These are phyloP conservation scores for Aphelinus atriplicis DNA, from an alignment of 1,140 invertebrate genomes.

Conservation along the genomic window DNA sequence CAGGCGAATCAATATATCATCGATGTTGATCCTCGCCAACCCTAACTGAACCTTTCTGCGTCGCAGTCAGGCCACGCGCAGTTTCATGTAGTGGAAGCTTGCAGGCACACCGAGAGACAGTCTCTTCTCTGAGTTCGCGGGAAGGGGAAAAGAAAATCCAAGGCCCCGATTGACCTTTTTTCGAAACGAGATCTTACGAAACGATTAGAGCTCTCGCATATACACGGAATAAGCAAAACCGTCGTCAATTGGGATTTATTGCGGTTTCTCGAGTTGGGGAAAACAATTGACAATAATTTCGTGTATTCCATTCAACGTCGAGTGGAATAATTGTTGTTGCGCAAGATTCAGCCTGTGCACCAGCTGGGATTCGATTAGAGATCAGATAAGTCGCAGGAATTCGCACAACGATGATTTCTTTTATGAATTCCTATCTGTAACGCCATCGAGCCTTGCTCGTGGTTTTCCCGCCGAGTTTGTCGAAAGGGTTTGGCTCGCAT, in stretches of 20 bases:
- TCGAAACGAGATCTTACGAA: conserved; percentile 26
- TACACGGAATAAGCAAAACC: neutral
- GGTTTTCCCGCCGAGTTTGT: no score
- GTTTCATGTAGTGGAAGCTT: neutral
- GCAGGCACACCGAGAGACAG: no score
- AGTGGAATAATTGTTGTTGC: conserved; percentile 16
- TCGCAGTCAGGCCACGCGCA: neutral
- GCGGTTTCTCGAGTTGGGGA: conserved; percentile 2
- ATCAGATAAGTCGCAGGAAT: neutral
- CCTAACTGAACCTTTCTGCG: conserved; percentile 3
- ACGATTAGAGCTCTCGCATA: neutral
- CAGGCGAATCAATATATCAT: no score
- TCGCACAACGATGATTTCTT: conserved; percentile 12
- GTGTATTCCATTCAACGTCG: neutral
- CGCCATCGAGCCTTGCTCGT: no score
- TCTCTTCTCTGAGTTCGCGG: neutral
- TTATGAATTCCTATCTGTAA: neutral
- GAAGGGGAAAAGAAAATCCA: neutral
- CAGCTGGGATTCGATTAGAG: neutral
- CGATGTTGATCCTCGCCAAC: no score
- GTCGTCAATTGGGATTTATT: conserved; percentile 18
- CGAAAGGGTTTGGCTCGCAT: no score
- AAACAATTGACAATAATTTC: conserved; percentile 25
- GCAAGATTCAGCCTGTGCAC: neutral
- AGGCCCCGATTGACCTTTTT: neutral